Evolutionary conservation across 2,113 vertebrate genomes (phyloP).

Genomic region (Penelope pileata): DNA sequence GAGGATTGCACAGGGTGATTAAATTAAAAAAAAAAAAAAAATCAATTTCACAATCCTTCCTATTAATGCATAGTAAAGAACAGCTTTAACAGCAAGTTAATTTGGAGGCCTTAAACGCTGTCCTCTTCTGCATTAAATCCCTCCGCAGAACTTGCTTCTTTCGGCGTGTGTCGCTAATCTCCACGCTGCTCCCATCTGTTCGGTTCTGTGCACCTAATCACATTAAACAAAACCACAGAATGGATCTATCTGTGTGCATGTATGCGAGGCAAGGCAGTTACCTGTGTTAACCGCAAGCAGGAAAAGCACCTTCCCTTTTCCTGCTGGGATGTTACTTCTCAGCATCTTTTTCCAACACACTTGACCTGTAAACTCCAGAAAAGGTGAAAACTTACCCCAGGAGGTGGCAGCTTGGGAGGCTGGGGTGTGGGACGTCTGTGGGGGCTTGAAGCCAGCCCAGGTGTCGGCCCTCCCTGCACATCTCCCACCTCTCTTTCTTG

Average conservation of each 20-base stretch:
- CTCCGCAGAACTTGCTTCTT: conserved; percentile 27
- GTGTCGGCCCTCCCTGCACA: neutral
- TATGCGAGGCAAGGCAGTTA: neutral
- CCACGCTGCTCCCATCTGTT: neutral
- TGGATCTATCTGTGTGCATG: neutral
- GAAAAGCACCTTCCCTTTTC: neutral
- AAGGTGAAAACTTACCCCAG: neutral
- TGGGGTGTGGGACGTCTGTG: neutral
- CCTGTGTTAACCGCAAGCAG: neutral
- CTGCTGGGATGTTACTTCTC: accelerated
- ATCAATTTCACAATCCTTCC: conserved; percentile 11
- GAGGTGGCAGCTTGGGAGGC: neutral
- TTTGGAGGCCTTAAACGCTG: neutral
- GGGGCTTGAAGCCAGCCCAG: neutral
- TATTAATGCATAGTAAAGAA: conserved; percentile 26
- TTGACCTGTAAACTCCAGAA: neutral
- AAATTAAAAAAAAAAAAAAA: neutral
- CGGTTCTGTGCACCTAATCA: neutral
- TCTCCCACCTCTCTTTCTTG: neutral
- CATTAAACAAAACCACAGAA: neutral
- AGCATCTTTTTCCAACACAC: neutral
- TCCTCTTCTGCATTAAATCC: neutral
- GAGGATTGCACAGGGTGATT: neutral
- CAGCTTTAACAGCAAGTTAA: conserved; percentile 33
- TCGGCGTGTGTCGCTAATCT: neutral